Conservation (phyloP, 2,797 vertebrate genomes). For the Protosalanx chinensis region DNA sequence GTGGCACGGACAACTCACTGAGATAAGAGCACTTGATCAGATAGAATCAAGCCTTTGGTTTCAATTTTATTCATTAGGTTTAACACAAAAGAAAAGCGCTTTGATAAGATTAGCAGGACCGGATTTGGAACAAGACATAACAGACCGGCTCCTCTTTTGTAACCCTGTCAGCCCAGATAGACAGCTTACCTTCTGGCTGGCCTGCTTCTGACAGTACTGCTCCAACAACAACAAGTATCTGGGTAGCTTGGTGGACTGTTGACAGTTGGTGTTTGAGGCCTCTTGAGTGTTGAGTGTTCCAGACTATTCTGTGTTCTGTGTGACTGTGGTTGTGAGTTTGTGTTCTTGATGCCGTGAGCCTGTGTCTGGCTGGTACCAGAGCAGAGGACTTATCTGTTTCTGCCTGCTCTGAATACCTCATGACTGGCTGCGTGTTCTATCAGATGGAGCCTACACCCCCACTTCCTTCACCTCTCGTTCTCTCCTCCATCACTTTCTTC, state of each 20-base stretch:
- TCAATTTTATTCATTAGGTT: too few relatives aligned
- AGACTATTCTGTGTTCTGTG: neutral
- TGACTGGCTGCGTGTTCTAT: neutral
- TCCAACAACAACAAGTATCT: constrained; percentile 1
- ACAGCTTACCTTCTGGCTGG: neutral
- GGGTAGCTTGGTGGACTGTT: neutral
- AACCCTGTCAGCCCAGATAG: neutral
- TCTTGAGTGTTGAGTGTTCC: neutral
- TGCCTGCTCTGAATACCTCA: neutral
- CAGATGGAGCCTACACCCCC: neutral
- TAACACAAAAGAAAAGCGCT: neutral
- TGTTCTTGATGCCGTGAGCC: neutral
- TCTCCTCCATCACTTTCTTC: neutral
- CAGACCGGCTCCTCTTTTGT: neutral
- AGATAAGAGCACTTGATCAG: neutral
- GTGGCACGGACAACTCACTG: neutral
- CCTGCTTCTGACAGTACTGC: neutral
- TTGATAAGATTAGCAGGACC: neutral
- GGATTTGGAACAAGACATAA: constrained; percentile 2
- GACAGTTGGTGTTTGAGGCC: neutral
- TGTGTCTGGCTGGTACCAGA: neutral
- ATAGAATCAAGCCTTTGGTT: constrained; percentile 8
- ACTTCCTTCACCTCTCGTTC: neutral
- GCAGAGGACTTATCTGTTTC: neutral
- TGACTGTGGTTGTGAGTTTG: neutral